Conservation (phyloP, 37 sponge, comb jelly and placozoan species). For the Ianthella basta region DNA sequence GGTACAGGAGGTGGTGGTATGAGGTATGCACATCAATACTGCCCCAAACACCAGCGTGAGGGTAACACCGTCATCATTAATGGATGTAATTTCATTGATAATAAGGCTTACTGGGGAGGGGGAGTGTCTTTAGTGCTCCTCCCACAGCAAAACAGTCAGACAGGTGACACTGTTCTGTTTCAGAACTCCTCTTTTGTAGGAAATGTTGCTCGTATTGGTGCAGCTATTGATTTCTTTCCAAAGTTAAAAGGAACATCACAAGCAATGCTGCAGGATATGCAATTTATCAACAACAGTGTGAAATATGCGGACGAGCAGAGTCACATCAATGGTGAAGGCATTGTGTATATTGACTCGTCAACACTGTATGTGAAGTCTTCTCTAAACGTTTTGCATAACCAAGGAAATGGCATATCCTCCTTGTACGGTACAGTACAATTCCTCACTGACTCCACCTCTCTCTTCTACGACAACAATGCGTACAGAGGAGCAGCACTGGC, state of each 20-base stretch:
- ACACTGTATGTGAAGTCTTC: not conserved
- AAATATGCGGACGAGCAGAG: not conserved
- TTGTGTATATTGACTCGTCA: not conserved
- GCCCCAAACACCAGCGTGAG: not conserved
- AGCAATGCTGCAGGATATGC: not conserved
- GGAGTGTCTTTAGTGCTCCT: not conserved
- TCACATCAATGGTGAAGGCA: slow-evolving; percentile 14
- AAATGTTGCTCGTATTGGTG: slow-evolving; percentile 26
- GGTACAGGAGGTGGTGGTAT: slow-evolving; percentile 19
- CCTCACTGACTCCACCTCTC: not conserved
- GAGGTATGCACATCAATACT: slow-evolving; percentile 1
- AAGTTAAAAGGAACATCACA: too few species aligned
- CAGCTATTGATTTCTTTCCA: not conserved
- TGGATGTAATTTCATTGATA: not conserved
- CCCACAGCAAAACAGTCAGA: not conserved
- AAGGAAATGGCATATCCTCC: not conserved
- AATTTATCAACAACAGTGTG: not conserved
- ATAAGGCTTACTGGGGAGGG: slow-evolving; percentile 12
- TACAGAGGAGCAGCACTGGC: slow-evolving; percentile 30
- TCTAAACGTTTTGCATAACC: not conserved
- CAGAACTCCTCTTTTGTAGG: not conserved
- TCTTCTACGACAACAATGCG: not conserved
- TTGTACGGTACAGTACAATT: not conserved
- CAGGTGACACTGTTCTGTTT: not conserved
- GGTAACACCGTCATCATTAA: not conserved